Base-by-base conservation (phyloP, 2,888 invertebrate species). In the Matsumyia berberina region DNA sequence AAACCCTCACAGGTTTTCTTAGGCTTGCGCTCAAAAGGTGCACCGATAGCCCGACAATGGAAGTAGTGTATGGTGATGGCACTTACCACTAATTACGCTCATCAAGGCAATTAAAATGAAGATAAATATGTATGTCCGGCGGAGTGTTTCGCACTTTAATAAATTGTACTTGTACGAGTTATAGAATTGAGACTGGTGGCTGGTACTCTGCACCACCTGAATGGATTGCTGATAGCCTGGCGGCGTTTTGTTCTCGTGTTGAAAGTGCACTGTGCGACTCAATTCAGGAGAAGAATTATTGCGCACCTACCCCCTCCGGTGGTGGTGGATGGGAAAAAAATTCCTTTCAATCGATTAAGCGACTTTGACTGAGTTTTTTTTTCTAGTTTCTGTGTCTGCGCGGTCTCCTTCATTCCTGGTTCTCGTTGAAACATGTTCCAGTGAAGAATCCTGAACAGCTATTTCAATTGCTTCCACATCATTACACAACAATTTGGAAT, bases 61-160 rank as follows among this genome's bases (percentile, higher is more conserved):
- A 49, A 67, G 58, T 24, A 66, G 51, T 81, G 42, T 67, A 73
- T 62, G 58, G 57, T 58, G 69, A 79, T 79, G 79, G 83, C 80
- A 85, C 62, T 85, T 70, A 80, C 80, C 80, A 62, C 80, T 85
- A 85, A 85, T 85, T 85, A 85, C 80, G 64, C 80, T 85, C 85
- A 80, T 80, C 85, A 85, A 69, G 69, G 85, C 80, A 85, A 85
- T 85, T 85, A 85, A 85, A 80, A 74, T 58, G 69, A 80, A 80
- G 74, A 85, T 85, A 80, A 85, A 80, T 70, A 85, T 57, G 74
- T 66, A 77, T 74, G 85, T 80, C 70, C 58, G 55, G 67, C 39
- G 64, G 57, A 80, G 69, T 80, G 69, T 74, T 80, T 85, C 74
- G 80, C 85, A 85, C 80, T 85, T 85, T 79, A 64, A 74, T 67